Evolutionary conservation across 2,888 invertebrate species (phyloP), one percentile per base, ranked within the genome.

Genomic region (Pyrocoelia pectoralis): DNA sequence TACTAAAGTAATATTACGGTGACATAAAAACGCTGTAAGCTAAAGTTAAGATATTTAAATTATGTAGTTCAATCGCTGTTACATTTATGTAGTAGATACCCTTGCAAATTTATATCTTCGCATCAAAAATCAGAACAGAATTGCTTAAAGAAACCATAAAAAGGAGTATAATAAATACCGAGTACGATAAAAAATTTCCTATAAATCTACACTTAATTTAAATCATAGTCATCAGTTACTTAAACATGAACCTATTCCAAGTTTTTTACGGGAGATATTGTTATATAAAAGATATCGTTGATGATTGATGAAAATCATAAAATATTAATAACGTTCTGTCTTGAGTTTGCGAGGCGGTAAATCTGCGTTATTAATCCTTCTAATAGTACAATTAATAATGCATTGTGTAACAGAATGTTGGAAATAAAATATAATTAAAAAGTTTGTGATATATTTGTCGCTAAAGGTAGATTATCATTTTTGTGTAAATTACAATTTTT

Each of bases 231-330:
- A n/a, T 8, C 33, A n/a, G 33, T 33, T 33, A 33, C n/a, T n/a
- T 33, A 33, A 33, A 33, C 33, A 33, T 33, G 33, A 33, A 33
- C n/a, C 8, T 24, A 24, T 24, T 24, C 8, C n/a, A n/a, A n/a
- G n/a, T 33, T 33, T 33, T 33, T 33, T 33, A 33, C n/a, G 33
- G 2, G n/a, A 33, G 33, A 24, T 24, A 24, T 6, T 24, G 24
- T 24, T 24, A 8, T 33, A 33, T 33, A 33, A 33, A 33, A 33
- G 33, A 33, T 33, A 33, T 33, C n/a, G 2, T 6, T 33, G 10
- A n/a, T 33, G 33, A 33, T 33, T 33, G 33, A 33, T 33, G 33
- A n/a, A 33, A 33, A n/a, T 33, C 33, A 33, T 33, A 33, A 33
- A 33, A n/a, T 33, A 33, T 33, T 33, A 33, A 3, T 33, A 33